Percentiles rank a stretch among this genome's conserved stretches.
Evolutionary conservation across 2,888 invertebrate species (phyloP).

Genomic region (Heliconius hortense): DNA sequence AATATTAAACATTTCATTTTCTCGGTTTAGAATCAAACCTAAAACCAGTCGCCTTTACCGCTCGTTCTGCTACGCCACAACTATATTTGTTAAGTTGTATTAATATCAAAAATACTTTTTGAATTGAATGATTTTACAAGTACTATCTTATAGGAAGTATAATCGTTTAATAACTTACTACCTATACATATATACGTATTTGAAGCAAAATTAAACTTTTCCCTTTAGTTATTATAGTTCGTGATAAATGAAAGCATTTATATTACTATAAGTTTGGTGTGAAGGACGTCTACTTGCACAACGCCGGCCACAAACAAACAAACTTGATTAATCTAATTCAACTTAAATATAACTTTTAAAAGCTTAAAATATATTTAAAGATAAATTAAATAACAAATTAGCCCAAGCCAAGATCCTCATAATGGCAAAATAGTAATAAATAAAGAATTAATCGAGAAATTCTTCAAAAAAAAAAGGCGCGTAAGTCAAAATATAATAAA

Average conservation of each 20-base stretch:
- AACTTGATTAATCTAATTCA: conserved; percentile 10
- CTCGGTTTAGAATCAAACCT: not conserved
- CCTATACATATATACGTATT: not conserved
- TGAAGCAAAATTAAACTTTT: not conserved
- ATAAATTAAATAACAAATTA: not conserved
- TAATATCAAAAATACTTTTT: too few relatives aligned
- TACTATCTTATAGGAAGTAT: too few relatives aligned
- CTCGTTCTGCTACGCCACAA: not conserved
- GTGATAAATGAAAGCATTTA: conserved; percentile 16
- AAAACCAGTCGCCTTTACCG: too few relatives aligned
- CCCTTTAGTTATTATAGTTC: not conserved
- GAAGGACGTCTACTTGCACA: conserved; percentile 19
- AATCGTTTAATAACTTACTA: too few relatives aligned
- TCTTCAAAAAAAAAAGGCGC: not conserved
- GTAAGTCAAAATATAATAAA: conserved; percentile 1
- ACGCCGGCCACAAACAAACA: conserved; percentile 20
- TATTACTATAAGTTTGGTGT: not conserved
- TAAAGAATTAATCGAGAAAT: not conserved
- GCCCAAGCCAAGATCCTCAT: not conserved
- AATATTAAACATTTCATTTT: not conserved
- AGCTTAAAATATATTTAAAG: not conserved
- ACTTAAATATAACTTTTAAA: not conserved
- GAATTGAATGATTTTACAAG: too few relatives aligned
- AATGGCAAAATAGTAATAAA: not conserved
- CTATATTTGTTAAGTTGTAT: too few relatives aligned